Percentiles rank a stretch among this genome's conserved stretches.
Evolutionary conservation across 2,888 invertebrate species (phyloP).

Genomic region (Galeopsomyia nigrocyanea): DNA sequence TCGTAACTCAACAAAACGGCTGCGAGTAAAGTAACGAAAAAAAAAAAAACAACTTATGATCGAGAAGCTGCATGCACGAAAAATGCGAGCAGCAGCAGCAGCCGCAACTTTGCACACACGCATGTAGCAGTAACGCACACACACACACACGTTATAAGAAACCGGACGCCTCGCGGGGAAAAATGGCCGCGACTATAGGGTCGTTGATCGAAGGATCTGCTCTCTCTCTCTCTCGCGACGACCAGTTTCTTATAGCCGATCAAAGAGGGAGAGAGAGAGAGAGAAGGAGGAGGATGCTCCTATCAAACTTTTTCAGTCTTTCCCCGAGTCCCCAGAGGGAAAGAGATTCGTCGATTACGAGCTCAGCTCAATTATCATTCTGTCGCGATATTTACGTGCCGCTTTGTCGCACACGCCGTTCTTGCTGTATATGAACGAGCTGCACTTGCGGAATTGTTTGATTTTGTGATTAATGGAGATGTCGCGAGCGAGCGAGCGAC

Average conservation of each 20-base stretch:
- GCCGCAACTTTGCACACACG: too few relatives aligned
- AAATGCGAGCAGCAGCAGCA: constrained; percentile 11
- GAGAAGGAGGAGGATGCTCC: constrained; percentile 23
- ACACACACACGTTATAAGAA: neutral
- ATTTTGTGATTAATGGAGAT: constrained; percentile 40
- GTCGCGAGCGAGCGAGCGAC: constrained; percentile 16
- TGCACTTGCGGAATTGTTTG: constrained; percentile 21
- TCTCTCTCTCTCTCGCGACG: constrained; percentile 10
- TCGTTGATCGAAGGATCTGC: constrained; percentile 31
- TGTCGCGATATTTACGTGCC: constrained; percentile 38
- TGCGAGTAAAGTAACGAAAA: neutral
- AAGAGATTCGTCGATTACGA: constrained; percentile 37
- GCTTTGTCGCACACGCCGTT: constrained; percentile 21
- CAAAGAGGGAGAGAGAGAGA: neutral
- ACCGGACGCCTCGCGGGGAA: constrained; percentile 15
- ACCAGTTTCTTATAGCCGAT: constrained; percentile 35
- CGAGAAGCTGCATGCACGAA: constrained; percentile 13
- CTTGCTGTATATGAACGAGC: neutral
- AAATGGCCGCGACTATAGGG: constrained; percentile 25
- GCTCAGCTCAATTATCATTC: constrained; percentile 40
- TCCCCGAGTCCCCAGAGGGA: neutral
- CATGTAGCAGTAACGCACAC: neutral
- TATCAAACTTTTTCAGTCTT: constrained; percentile 17
- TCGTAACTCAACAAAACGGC: neutral
- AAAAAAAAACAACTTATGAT: neutral